Base-by-base conservation (phyloP, 2,113 vertebrate genomes). In the Girardinichthys multiradiatus region DNA sequence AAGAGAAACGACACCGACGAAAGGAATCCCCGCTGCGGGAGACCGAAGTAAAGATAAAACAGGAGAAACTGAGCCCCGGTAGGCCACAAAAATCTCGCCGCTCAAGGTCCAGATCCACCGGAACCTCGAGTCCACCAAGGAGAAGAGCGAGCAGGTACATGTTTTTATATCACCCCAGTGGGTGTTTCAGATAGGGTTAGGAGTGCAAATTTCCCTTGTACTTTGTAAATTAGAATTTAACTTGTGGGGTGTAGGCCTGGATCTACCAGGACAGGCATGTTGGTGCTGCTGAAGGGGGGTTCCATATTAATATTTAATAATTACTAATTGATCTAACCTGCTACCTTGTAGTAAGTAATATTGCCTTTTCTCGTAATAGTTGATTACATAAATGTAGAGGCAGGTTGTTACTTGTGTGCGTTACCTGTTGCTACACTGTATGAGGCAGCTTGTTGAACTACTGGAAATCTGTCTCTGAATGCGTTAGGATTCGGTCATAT, bases 11-110 rank as follows among this genome's bases (percentile, higher is more conserved):
- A 74, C 91, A 91, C 68, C 86, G 64, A 78, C 80, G 84, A 42
- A 73, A 80, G 12, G 91, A 91, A 0, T 94, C 93, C 30, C 92
- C 94, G 27, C 70, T 77, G 67, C 85, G 91, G 5, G 90, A 93
- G 69, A 57, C 80, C 4, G 94, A 92, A 79, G 80, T 92, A 0
- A 92, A 87, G 76, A 74, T 95, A 59, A 95, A 95, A 64, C 86
- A 94, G 76, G 94, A 95, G 87, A 81, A 83, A 62, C 27, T 88
- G 11, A 94, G 93, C 62, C 94, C 94, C 0, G 68, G 57, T 64
- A 92, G 93, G 93, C 93, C 93, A 77, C 89, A 90, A 35, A 91
- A 57, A 85, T 79, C 93, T 31, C 90, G 93, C 65, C 91, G 92
- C 77, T 94, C 93, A 11, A 83, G 91, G 76, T 94, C 94, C 8